Evolutionary conservation across 2,797 vertebrate genomes (phyloP), one percentile per base, ranked within the genome.

Genomic region (Dryobates pubescens): DNA sequence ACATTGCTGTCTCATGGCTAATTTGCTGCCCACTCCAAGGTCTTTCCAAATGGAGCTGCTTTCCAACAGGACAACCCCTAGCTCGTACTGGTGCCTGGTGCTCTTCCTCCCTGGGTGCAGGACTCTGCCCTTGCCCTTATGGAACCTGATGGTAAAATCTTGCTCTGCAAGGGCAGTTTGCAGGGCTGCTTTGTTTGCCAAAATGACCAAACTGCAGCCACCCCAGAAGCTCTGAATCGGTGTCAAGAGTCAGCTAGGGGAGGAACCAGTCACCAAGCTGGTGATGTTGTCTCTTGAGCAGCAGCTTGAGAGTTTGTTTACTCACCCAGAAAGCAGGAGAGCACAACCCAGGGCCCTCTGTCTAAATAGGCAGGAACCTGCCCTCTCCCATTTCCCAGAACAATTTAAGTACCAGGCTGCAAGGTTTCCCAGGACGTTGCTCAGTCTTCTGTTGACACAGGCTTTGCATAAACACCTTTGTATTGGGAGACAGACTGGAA

Each of bases 311-410:
- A 73, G 63, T 27, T 72, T 82, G 75, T 93, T 94, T 88, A 94
- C 76, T 88, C 43, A 53, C 24, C 17, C 76, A 56, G 73, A 81
- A 89, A 83, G 67, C 7, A 81, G 67, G 43, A 43, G 76, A 89
- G 49, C 27, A 70, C 76, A 63, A 63, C 17, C 36, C 73, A 69
- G n/a, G 61, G 88, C 80, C 67, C 59, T 81, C 76, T 87, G 75
- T 74, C 49, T 16, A 69, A 86, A 24, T 13, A 34, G 0, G 0
- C 15, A n/a, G 3, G 49, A 84, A 79, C 26, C 86, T 13, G 0
- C 78, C 74, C 86, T 67, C 72, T 85, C 72, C 78, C 84, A 82
- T 67, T 75, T 92, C 91, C 94, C 82, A 76, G 73, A 72, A 80
- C 89, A 89, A 83, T 11, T 59, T 86, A 91, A 86, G 80, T n/a